Evolutionary conservation across 1,140 invertebrate species (phyloP), one percentile per base, ranked within the genome.

Genomic region (Drosophila kepulauana): DNA sequence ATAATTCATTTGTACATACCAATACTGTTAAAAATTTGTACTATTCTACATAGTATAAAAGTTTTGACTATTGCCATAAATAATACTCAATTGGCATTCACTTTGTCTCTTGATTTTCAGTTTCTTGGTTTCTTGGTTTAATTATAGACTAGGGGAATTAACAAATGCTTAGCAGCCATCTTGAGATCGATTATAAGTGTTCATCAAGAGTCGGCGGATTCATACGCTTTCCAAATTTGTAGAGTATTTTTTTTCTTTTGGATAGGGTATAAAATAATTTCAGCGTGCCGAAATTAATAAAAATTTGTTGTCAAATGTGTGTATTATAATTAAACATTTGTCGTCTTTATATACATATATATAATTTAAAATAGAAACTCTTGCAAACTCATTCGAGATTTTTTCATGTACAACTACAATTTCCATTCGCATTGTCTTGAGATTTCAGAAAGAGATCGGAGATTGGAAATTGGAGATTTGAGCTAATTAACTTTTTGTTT

Each of bases 361-460:
- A 67, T 75, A 89, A 81, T 90, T 88, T 81, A 85, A 88, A 89
- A 90, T 89, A 78, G 85, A 88, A 88, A 89, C 85, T 89, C 81
- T 85, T 79, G 86, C 81, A 79, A 89, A 89, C 85, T 89, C 85
- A 81, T 72, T 56, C 72, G 85, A 88, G 78, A 88, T 74, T 16
- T 68, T 61, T 68, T 61, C 13, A 35, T 54, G n/a, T 64, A 56
- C 30, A 45, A 52, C 52, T 25, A 64, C 30, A 64, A 49, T 52
- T 73, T 72, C 65, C 54, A 49, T 61, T 69, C 13, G 49, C 48
- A 48, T 56, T 28, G n/a, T 52, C 51, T 25, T 45, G 33, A 49
- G 56, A 68, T 67, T 54, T 57, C 4, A 43, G 6, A 10, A 5
- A 43, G 6, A 10, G 33, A 41, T 57, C 38, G 3, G 35, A 20